Conservation (phyloP, 2,888 invertebrate genomes). For the Vesta saturnalis region DNA sequence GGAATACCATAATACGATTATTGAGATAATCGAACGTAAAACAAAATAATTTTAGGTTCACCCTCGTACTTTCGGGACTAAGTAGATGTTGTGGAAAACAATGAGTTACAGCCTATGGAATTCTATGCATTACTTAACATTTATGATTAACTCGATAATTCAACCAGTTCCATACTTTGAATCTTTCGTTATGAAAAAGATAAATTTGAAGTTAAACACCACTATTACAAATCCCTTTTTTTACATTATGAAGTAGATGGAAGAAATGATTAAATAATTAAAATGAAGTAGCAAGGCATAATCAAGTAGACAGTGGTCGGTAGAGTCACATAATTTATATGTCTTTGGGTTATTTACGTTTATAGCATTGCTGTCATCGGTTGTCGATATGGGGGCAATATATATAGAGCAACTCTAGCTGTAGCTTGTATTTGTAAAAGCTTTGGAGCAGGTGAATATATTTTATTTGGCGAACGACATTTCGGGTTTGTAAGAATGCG, state of each 20-base stretch:
- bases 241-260: slow-evolving; percentile 1
- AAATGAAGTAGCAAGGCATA: slow-evolving; percentile 11
- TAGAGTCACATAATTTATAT: slow-evolving; percentile 34
- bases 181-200: no score
- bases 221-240: background rate
- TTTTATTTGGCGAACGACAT: slow-evolving; percentile 43
- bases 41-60: no score
- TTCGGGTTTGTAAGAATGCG: slow-evolving; percentile 39
- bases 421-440: slow-evolving; percentile 46
- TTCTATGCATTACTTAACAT: no score
- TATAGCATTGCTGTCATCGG: slow-evolving; percentile 48
- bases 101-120: no score
- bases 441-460: slow-evolving; percentile 42
- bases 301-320: slow-evolving; percentile 14
- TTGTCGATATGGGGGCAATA: slow-evolving; percentile 49
- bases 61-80: no score
- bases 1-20: no score
- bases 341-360: slow-evolving; percentile 47
- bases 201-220: no score
- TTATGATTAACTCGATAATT: no score
- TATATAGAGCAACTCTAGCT: slow-evolving; percentile 45
- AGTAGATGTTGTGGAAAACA: no score
- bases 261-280: slow-evolving; percentile 8
- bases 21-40: no score
- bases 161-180: no score